phyloP scores from a whole-genome alignment of 2,797 vertebrate species.

The Propithecus deckenii region DNA sequence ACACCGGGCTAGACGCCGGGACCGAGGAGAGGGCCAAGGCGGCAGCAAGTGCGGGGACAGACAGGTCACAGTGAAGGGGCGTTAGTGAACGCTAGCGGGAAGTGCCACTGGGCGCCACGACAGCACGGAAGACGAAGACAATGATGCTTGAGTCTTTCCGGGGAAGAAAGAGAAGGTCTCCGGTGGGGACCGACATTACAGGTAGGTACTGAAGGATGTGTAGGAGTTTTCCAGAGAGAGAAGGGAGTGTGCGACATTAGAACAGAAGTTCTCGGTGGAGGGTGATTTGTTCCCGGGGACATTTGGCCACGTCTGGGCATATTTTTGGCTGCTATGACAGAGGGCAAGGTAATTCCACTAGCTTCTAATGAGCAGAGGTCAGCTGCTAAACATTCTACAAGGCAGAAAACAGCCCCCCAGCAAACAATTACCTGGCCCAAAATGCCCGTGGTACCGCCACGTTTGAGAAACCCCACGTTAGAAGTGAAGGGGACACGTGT shows the following conservation, averaged over 20 bases:
- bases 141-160: neutral
- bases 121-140: neutral
- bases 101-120: neutral
- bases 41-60: neutral
- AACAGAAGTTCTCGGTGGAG: neutral
- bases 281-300: fast-evolving
- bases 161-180: neutral
- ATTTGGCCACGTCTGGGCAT: neutral
- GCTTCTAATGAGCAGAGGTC: neutral
- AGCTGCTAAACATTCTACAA: neutral
- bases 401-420: neutral
- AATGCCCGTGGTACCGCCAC: neutral
- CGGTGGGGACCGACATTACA: neutral
- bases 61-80: no score
- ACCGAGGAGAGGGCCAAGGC: neutral
- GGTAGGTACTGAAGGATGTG: neutral
- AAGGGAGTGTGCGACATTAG: neutral
- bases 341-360: neutral
- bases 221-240: neutral
- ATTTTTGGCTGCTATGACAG: neutral
- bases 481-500: neutral
- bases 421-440: no score
- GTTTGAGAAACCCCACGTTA: fast-evolving
- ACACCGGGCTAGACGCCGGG: neutral
- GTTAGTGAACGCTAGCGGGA: neutral